Evolutionary conservation across 2,797 vertebrate genomes (phyloP), one percentile per base, ranked within the genome.

Genomic region (Cyclura pinguis): DNA sequence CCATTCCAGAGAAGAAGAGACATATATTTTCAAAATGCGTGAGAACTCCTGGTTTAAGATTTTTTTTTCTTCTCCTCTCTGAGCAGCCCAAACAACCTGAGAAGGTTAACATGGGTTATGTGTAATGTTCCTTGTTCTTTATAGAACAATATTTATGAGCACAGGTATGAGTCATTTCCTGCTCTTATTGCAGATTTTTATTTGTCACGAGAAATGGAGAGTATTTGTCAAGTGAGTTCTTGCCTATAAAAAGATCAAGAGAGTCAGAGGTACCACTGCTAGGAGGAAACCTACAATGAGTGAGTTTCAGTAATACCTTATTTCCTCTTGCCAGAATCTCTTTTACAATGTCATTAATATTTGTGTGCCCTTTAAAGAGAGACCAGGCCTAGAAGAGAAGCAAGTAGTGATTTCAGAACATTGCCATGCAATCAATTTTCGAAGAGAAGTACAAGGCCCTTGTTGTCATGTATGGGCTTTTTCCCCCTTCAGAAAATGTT

Each of bases 61-160:
- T 83, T 52, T 32, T 4, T 20, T 20, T 4, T 1, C 69, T 59
- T 9, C 24, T 85, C 69, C 1, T 87, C 88, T 91, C 52, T 62
- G 32, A 87, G 47, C 0, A 1, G 1, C 7, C 77, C 85, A 84
- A 52, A 91, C 57, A 84, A 2, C 52, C 62, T 6, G 73, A 83
- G 52, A 38, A 83, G 42, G 27, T 81, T 87, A 85, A 55, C 67
- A 38, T 32, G 73, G 84, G 77, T 77, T 2, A 35, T 0, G 4
- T 55, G 22, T 35, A 92, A 85, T 12, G 72, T 93, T 89, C 57
- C 67, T 4, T 69, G 77, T 38, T 88, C 24, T 80, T 94, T 74
- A 76, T 55, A 88, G 76, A 82, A 64, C 38, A 27, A 83, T 90
- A 3, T 67, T 92, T 88, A 64, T 57, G 85, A 89, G 20, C n/a